Percentiles rank a stretch among this genome's conserved stretches.
Conservation (phyloP, 2,113 vertebrate genomes). For the Eolophus roseicapilla region DNA sequence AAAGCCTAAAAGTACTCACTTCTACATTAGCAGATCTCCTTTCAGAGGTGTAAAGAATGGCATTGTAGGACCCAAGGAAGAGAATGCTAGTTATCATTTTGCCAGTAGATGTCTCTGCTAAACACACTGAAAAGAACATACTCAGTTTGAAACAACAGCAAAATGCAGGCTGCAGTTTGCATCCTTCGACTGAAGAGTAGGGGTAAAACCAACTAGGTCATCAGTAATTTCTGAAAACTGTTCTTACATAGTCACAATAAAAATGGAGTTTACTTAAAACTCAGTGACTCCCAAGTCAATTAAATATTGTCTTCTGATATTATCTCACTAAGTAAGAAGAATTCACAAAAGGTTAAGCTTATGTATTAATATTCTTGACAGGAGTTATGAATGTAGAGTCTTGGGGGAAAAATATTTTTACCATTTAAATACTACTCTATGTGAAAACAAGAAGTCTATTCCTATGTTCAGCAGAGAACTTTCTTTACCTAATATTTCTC, state of each 20-base stretch:
- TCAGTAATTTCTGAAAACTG: background rate
- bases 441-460: background rate
- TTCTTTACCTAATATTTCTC: background rate
- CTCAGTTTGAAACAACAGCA: background rate
- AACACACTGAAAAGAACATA: background rate
- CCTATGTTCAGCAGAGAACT: background rate
- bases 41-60: background rate
- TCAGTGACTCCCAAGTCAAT: background rate
- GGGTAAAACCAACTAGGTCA: background rate
- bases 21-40: background rate
- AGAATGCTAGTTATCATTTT: background rate
- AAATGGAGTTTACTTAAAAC: background rate
- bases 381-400: background rate
- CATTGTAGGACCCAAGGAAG: background rate
- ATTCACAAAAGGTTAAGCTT: background rate
- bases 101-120: slow-evolving; percentile 63
- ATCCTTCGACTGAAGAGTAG: background rate
- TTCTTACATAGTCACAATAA: background rate
- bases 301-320: background rate
- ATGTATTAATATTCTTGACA: background rate
- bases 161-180: background rate
- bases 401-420: background rate
- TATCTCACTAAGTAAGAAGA: background rate
- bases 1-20: background rate
- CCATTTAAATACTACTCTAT: background rate